Conservation (phyloP, 2,113 vertebrate genomes). For the Cynopterus brachyotis region DNA sequence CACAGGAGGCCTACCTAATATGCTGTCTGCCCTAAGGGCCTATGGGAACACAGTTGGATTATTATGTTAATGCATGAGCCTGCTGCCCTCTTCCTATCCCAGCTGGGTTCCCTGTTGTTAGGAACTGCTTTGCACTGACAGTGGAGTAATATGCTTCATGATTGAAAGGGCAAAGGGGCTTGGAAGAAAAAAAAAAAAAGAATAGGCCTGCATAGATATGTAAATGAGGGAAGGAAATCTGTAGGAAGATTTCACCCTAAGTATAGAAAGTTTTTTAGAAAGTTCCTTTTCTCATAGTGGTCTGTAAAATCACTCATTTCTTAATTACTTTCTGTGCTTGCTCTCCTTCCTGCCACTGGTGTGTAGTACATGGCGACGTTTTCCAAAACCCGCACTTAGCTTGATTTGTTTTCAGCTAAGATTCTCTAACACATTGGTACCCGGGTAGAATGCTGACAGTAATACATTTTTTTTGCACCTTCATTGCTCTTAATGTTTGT, state of each 20-base stretch:
- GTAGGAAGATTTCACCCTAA: conserved; percentile 73
- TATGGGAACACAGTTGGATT: conserved; percentile 97
- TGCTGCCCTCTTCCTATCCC: conserved; percentile 98
- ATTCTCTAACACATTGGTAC: conserved; percentile 45
- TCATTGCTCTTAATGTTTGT: conserved; percentile 67
- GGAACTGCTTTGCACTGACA: conserved; percentile 99
- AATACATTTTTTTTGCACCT: conserved; percentile 64
- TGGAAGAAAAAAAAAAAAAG: conserved; percentile 77
- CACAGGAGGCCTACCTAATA: conserved; percentile 94
- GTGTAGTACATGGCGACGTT: conserved; percentile 45
- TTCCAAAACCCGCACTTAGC: conserved; percentile 75
- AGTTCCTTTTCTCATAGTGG: conserved; percentile 72
- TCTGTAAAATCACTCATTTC: conserved; percentile 65
- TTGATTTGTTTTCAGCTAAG: conserved; percentile 69
- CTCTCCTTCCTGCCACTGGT: conserved; percentile 44
- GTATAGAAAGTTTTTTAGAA: conserved; percentile 81
- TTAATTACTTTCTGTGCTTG: conserved; percentile 76
- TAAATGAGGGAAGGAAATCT: conserved; percentile 87
- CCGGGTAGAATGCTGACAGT: conserved; percentile 61
- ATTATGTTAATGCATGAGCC: conserved; percentile 99
- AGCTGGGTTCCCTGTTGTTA: conserved; percentile 98
- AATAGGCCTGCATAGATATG: conserved; percentile 90
- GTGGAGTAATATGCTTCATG: conserved; percentile 99
- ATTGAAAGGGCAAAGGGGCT: conserved; percentile 99
- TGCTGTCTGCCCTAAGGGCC: conserved; percentile 98